Conservation (phyloP, 1,140 invertebrate species). For the Ceratoteleas bidentatus region DNA sequence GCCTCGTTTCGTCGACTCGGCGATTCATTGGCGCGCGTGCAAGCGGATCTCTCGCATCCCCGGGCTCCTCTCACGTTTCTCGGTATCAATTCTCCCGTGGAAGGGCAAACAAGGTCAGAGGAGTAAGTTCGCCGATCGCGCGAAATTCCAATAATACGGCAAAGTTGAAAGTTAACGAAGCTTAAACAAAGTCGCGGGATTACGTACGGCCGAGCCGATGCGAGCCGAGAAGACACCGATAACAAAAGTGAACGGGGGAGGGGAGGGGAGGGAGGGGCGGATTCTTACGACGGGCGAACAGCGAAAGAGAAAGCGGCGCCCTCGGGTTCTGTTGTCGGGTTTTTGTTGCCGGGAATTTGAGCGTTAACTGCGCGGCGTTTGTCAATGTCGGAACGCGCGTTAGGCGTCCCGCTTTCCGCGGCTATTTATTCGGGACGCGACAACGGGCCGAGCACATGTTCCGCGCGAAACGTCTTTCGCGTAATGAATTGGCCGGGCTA, state of each 20-base stretch:
- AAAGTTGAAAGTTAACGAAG: constrained; percentile 56
- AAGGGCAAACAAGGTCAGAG: constrained; percentile 40
- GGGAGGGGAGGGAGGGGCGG: neutral
- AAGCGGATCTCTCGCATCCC: constrained; percentile 5
- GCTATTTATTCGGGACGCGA: constrained; percentile 38
- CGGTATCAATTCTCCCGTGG: constrained; percentile 6
- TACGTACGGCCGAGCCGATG: constrained; percentile 27
- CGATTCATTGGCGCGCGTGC: too few species aligned
- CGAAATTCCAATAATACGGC: constrained; percentile 53
- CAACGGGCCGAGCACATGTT: constrained; percentile 34
- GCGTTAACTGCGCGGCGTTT: constrained; percentile 43
- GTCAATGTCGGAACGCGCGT: constrained; percentile 32
- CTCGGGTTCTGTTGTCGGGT: constrained; percentile 5
- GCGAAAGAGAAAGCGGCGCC: constrained; percentile 37
- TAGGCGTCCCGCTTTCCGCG: constrained; percentile 45
- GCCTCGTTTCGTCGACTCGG: too few species aligned
- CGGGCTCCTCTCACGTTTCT: constrained; percentile 19
- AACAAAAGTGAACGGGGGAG: constrained; percentile 28
- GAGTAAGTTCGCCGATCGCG: constrained; percentile 46
- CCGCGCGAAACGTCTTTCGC: constrained; percentile 33
- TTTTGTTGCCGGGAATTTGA: constrained; percentile 43
- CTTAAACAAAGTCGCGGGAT: constrained; percentile 55
- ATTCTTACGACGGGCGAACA: neutral
- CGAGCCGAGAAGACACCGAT: constrained; percentile 36
- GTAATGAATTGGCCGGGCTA: constrained; percentile 40